Conservation (phyloP, 2,888 invertebrate genomes). For the Ceratothoa steindachneri region DNA sequence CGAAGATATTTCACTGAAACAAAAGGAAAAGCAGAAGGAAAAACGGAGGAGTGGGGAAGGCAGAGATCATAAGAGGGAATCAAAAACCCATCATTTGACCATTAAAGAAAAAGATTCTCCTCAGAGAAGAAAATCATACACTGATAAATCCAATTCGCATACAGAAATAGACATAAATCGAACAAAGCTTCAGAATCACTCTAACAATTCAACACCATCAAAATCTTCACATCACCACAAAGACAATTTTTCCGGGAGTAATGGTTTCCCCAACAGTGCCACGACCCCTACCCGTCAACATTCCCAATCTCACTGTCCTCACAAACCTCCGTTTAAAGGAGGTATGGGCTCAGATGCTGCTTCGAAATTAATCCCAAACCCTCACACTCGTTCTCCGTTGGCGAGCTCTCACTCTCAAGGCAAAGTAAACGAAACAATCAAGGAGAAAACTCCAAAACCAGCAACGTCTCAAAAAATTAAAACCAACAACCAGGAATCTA, state of each 20-base stretch:
- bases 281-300: background rate
- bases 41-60: conserved; percentile 40
- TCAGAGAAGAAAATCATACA: conserved; percentile 34
- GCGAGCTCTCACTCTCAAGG: background rate
- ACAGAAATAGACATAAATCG: background rate
- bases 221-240: background rate
- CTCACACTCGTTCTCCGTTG: background rate
- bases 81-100: background rate
- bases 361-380: background rate
- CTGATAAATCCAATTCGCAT: conserved; percentile 19
- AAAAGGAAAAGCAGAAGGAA: conserved; percentile 37
- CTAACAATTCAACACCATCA: background rate
- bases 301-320: background rate
- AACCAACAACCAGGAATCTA: background rate
- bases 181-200: background rate
- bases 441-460: background rate
- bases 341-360: background rate
- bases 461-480: background rate
- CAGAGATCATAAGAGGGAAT: conserved; percentile 32
- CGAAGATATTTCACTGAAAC: conserved; percentile 43
- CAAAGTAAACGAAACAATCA: background rate
- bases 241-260: background rate
- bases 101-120: conserved; percentile 31
- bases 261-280: background rate
- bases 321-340: background rate